These are phyloP conservation scores for Lucinisca nassula DNA, from an alignment of 2,888 invertebrate species.

Conservation along the genomic window DNA sequence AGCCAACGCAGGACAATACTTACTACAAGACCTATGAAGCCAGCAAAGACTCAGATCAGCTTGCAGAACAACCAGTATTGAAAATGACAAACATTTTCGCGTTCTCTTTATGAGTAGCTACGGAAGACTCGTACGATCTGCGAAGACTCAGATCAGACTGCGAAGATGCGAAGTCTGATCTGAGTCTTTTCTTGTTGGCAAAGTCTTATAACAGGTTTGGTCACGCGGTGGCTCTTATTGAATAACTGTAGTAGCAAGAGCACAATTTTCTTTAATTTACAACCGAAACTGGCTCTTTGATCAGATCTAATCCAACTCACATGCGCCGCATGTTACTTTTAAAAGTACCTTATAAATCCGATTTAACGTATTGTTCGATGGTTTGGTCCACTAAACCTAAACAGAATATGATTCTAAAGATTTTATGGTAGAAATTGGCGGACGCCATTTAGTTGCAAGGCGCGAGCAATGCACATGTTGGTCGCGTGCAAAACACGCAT, in stretches of 20 bases:
- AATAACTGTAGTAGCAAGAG: not conserved
- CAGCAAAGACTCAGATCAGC: too few species aligned
- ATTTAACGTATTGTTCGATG: not conserved
- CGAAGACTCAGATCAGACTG: too few species aligned
- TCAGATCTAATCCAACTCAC: conserved; percentile 8
- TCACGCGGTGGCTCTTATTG: too few species aligned
- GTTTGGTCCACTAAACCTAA: not conserved
- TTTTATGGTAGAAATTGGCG: not conserved
- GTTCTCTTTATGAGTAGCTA: too few species aligned
- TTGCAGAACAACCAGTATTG: too few species aligned
- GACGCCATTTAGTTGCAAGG: conserved; percentile 4
- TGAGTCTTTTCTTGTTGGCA: too few species aligned
- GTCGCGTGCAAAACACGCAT: conserved; percentile 33
- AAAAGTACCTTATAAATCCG: not conserved
- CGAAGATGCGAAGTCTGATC: too few species aligned
- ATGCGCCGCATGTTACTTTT: conserved; percentile 17
- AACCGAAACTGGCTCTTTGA: not conserved
- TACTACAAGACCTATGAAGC: too few species aligned
- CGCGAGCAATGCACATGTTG: conserved; percentile 21
- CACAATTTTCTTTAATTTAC: not conserved
- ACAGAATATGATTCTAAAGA: not conserved
- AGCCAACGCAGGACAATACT: too few species aligned
- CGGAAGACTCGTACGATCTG: too few species aligned
- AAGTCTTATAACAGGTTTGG: too few species aligned
- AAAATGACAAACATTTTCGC: too few species aligned